These are phyloP conservation scores for Dermochelys coriacea DNA, from an alignment of 2,797 vertebrate genomes.

Conservation along the genomic window DNA sequence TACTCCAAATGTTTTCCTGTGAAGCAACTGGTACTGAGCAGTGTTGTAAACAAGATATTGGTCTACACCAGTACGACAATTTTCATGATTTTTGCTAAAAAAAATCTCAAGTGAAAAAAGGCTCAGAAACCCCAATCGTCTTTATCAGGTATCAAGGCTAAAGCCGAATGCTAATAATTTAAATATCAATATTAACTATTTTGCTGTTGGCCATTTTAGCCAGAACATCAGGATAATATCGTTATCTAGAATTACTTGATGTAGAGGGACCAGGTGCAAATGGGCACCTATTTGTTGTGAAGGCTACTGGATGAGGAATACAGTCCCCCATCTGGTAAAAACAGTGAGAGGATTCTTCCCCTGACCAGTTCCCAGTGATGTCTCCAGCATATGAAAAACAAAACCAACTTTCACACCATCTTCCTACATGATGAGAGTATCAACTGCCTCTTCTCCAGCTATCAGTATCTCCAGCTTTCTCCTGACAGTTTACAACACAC, in stretches of 20 bases:
- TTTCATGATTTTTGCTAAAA: neutral
- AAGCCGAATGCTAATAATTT: neutral
- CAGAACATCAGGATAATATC: neutral
- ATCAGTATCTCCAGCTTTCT: neutral
- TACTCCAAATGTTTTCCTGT: neutral
- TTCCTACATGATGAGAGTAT: neutral
- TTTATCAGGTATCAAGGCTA: too few relatives aligned
- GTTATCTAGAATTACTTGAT: neutral
- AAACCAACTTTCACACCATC: neutral
- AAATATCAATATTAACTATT: neutral
- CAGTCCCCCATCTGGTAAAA: too few relatives aligned
- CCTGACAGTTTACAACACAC: neutral
- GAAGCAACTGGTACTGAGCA: neutral
- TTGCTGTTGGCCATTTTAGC: neutral
- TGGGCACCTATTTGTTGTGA: too few relatives aligned
- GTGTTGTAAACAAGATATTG: neutral
- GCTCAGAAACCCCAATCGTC: neutral
- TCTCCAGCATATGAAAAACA: neutral
- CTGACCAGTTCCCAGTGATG: neutral
- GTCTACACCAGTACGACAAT: neutral
- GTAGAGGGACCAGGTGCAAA: too few relatives aligned
- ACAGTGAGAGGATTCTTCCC: neutral
- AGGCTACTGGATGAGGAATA: too few relatives aligned
- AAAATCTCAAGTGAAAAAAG: too few relatives aligned
- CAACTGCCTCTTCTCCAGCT: neutral